phyloP scores from a whole-genome alignment of 1,140 invertebrate species.

The Drosophila eugracilis region DNA sequence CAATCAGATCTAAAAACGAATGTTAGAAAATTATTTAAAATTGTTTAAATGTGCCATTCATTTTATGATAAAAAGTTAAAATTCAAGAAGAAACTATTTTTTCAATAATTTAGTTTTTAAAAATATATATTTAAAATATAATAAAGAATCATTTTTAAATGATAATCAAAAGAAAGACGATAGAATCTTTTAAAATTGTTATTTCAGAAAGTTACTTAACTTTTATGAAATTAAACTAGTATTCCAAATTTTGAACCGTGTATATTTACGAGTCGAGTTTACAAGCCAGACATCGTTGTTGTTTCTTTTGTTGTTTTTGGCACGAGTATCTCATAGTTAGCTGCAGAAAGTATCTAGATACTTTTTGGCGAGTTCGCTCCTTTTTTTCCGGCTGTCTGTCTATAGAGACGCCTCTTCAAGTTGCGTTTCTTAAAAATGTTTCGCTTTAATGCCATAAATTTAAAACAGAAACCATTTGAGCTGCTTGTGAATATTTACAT shows the following conservation, averaged over 20 bases:
- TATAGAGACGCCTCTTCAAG: conserved; percentile 16
- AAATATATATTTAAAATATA: too few species aligned
- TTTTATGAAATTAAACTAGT: too few species aligned
- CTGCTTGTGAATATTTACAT: conserved; percentile 35
- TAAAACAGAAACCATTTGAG: conserved; percentile 30
- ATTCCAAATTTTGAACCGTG: conserved; percentile 22
- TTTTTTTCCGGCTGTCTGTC: conserved; percentile 21
- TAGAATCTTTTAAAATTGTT: not conserved
- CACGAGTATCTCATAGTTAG: conserved; percentile 26
- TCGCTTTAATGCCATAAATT: conserved; percentile 33
- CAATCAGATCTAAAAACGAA: too few species aligned
- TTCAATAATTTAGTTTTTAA: too few species aligned
- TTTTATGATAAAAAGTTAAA: too few species aligned
- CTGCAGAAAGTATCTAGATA: conserved; percentile 39
- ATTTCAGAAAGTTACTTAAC: too few species aligned
- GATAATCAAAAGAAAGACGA: too few species aligned
- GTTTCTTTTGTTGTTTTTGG: conserved; percentile 40
- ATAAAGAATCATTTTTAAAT: too few species aligned
- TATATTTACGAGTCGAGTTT: conserved; percentile 63
- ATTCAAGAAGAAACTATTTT: too few species aligned
- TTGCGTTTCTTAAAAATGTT: not conserved
- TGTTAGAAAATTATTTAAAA: too few species aligned
- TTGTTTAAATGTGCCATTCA: too few species aligned
- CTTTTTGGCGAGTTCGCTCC: conserved; percentile 18
- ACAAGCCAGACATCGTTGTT: conserved; percentile 43